Evolutionary conservation across 2,113 vertebrate genomes (phyloP).

Genomic region (Eulemur macaco): DNA sequence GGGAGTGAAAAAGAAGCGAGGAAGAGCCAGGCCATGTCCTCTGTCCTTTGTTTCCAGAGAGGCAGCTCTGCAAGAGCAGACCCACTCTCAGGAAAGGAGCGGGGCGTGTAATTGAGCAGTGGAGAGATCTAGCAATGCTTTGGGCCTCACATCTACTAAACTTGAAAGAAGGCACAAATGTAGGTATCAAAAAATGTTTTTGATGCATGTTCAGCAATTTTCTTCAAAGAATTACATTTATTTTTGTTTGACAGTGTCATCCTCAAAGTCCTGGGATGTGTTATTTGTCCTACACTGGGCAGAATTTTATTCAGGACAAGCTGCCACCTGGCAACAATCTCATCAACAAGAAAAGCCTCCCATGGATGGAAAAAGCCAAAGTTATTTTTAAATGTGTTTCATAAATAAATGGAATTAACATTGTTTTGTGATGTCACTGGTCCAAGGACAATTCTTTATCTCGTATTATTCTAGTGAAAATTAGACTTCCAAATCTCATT

Average conservation of each 20-base stretch:
- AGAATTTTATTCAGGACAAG: background rate
- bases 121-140: background rate
- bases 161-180: background rate
- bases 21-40: background rate
- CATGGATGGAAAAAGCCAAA: background rate
- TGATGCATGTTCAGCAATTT: conserved; percentile 9
- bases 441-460: background rate
- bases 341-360: background rate
- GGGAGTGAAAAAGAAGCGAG: background rate
- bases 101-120: background rate
- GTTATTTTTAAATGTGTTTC: background rate
- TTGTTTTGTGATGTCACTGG: background rate
- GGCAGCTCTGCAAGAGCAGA: background rate
- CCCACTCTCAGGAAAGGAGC: background rate
- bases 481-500: conserved; percentile 21
- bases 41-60: background rate
- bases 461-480: background rate
- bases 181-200: background rate
- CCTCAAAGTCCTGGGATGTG: background rate
- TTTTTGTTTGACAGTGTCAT: background rate
- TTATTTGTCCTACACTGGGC: background rate
- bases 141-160: background rate
- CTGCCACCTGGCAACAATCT: background rate
- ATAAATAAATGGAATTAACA: background rate
- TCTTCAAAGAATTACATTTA: conserved; percentile 7